These are phyloP conservation scores for Rhizomys pruinosus DNA, from an alignment of 2,113 vertebrate species.

Conservation along the genomic window DNA sequence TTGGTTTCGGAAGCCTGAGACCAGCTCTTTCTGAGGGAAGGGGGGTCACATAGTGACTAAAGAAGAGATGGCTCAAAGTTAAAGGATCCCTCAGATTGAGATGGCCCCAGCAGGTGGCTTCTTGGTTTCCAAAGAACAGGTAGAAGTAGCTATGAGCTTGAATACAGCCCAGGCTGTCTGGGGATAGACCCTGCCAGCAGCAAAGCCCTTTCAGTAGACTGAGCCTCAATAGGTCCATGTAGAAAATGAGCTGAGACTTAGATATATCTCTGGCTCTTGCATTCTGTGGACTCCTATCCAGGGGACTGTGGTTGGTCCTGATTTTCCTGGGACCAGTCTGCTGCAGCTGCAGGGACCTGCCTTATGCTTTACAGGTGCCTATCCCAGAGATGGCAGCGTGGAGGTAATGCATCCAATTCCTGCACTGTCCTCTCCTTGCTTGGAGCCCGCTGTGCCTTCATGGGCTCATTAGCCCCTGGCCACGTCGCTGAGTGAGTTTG, in stretches of 20 bases:
- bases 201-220: neutral
- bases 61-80: neutral
- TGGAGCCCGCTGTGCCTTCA: conserved; percentile 90
- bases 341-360: neutral
- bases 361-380: conserved; percentile 86
- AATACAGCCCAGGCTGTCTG: neutral
- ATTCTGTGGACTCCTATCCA: neutral
- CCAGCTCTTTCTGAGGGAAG: neutral
- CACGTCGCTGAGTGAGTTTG: conserved; percentile 90
- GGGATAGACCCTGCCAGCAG: neutral
- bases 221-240: neutral
- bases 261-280: neutral
- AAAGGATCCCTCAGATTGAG: neutral
- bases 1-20: neutral
- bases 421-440: conserved; percentile 92
- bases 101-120: neutral
- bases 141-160: neutral
- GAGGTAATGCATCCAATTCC: conserved; percentile 93
- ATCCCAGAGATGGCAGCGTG: conserved; percentile 93
- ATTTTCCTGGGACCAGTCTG: neutral
- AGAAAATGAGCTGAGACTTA: neutral
- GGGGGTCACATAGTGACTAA: neutral
- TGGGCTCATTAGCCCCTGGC: conserved; percentile 90
- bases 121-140: neutral
- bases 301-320: neutral